Conservation (phyloP, 2,888 invertebrate species). For the Hyalella azteca region DNA sequence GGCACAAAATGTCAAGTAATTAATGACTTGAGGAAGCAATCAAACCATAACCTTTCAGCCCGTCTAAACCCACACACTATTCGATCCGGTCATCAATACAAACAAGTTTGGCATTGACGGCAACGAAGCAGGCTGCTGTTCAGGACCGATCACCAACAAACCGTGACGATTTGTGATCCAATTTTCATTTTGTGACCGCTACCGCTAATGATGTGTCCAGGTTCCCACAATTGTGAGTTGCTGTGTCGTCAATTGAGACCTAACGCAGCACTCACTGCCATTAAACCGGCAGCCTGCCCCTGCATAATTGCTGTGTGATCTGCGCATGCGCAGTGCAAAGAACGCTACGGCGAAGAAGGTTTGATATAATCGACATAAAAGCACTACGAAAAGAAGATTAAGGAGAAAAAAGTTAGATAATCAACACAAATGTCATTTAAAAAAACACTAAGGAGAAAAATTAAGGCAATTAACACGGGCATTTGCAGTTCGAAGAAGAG, state of each 20-base stretch:
- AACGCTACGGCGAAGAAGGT: background rate
- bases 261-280: constrained; percentile 12
- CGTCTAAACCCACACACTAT: background rate
- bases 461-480: too few relatives aligned
- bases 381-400: too few relatives aligned
- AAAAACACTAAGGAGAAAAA: too few relatives aligned
- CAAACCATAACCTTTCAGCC: constrained; percentile 31
- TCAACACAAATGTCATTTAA: too few relatives aligned
- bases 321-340: background rate
- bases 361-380: background rate
- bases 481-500: too few relatives aligned
- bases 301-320: constrained; percentile 3
- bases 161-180: constrained; percentile 22
- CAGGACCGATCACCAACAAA: background rate
- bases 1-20: background rate
- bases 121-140: background rate
- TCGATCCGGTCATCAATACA: constrained; percentile 28
- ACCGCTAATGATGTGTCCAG: constrained; percentile 30
- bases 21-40: constrained; percentile 31
- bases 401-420: too few relatives aligned
- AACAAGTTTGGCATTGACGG: background rate
- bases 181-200: constrained; percentile 31
- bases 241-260: constrained; percentile 16
- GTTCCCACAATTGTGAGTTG: constrained; percentile 30
- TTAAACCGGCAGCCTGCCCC: background rate